These are phyloP conservation scores for Leucoraja ocellata DNA, from an alignment of 2,797 vertebrate species.

Conservation along the genomic window DNA sequence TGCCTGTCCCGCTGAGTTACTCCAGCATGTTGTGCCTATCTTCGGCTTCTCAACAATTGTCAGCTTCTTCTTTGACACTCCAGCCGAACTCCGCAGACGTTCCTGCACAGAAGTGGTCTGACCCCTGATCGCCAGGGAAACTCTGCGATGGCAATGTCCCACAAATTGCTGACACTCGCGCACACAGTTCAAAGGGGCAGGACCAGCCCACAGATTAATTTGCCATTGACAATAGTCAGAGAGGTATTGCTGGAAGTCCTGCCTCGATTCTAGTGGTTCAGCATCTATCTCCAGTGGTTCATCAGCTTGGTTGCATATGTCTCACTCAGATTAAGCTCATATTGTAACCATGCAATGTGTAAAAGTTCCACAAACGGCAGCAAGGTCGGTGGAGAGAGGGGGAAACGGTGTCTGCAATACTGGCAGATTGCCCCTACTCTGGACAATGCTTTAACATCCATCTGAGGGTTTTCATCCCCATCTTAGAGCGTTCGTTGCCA, in stretches of 20 bases:
- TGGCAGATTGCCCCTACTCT: background rate
- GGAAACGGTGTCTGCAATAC: background rate
- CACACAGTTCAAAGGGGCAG: background rate
- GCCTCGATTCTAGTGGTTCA: background rate
- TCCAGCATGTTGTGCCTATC: too few species aligned
- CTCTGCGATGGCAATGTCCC: background rate
- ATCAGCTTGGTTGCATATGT: background rate
- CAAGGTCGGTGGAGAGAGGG: background rate
- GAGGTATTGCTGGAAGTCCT: background rate
- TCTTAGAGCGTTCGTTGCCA: background rate
- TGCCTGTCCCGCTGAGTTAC: too few species aligned
- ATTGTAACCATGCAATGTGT: background rate
- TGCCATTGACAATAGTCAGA: background rate
- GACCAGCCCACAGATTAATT: background rate
- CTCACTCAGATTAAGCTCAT: background rate
- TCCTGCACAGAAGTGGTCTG: too few species aligned
- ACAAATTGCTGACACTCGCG: too few species aligned
- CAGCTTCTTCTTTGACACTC: too few species aligned
- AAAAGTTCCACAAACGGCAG: background rate
- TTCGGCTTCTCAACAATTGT: too few species aligned
- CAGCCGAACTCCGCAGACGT: too few species aligned
- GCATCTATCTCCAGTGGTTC: background rate
- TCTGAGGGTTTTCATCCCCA: background rate
- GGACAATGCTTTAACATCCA: background rate
- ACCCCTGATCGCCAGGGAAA: background rate